Evolutionary conservation across 2,797 vertebrate species (phyloP), one percentile per base, ranked within the genome.

Genomic region (Poliocrania exsul): DNA sequence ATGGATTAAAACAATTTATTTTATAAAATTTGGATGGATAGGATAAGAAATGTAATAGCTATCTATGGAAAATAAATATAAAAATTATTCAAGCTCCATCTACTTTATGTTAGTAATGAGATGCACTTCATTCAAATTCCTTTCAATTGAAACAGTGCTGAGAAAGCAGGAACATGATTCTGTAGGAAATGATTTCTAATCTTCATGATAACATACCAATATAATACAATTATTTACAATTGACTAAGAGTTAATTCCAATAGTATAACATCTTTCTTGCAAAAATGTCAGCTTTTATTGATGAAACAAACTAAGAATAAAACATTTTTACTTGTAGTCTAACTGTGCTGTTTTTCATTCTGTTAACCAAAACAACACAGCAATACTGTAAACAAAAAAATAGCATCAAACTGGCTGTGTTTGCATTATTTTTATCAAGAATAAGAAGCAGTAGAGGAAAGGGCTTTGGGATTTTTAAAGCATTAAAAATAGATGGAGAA

Each of bases 201-300:
- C 98, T 98, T 98, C 97, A 95, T 97, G 98, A 98, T 98, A 98
- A 98, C 97, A 94, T 97, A 98, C 98, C 97, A 79, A 98, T 97
- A 98, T 97, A 98, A 98, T 97, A 98, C 97, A 98, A 98, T 98
- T 98, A 98, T 98, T 98, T 98, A 98, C 97, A 98, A 98, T 98
- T 98, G 98, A 98, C 98, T 97, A 98, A 98, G 97, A 98, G 97
- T 98, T 98, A 98, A 98, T 98, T 98, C 97, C 97, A 97, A 98
- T 97, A 96, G 97, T 97, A 97, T 98, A 98, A 98, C 97, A 98
- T 98, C 97, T 98, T 98, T 97, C 97, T 97, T 97, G 96, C 97
- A 97, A 97, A 97, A 97, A 97, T 94, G 98, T 98, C 97, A 98
- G 96, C 95, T 97, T 98, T 98, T 98, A 98, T 98, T 98, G 97